Conservation (phyloP, 1,140 invertebrate species). For the Macrotrachela quadricornifera region DNA sequence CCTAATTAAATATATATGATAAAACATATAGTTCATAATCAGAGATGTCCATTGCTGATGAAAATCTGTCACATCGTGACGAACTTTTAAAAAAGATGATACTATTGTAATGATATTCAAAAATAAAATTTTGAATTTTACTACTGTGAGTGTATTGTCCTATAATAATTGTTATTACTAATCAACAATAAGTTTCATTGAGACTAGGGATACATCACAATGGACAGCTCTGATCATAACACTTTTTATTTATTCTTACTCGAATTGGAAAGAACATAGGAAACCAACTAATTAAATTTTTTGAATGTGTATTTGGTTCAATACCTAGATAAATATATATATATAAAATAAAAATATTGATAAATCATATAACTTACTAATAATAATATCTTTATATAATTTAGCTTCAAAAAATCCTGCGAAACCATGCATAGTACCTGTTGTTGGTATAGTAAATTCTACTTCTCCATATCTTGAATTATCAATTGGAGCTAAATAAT, state of each 20-base stretch:
- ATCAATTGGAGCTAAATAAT: not conserved
- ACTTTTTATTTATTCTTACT: conserved; percentile 5
- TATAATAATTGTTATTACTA: conserved; percentile 14
- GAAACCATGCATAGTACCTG: conserved; percentile 65
- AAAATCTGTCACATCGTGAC: conserved; percentile 13
- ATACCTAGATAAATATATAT: conserved; percentile 35
- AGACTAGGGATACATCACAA: no score
- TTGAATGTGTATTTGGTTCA: conserved; percentile 59
- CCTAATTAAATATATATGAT: conserved; percentile 30
- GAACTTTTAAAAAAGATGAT: not conserved
- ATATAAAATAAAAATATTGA: conserved; percentile 1
- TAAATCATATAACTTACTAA: conserved; percentile 39
- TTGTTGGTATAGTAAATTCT: conserved; percentile 21
- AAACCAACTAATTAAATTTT: conserved; percentile 88
- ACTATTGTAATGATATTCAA: conserved; percentile 15
- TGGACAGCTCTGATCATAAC: no score
- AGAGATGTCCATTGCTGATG: not conserved
- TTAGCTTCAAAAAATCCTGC: conserved; percentile 76
- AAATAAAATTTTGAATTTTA: no score
- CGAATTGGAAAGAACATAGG: conserved; percentile 74
- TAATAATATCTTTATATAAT: conserved; percentile 55
- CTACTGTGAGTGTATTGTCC: no score
- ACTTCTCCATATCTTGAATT: not conserved
- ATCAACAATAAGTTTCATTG: not conserved
- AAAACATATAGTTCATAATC: not conserved